Evolutionary conservation across 2,797 vertebrate genomes (phyloP).

Genomic region (Hypotaenidia philippensis): DNA sequence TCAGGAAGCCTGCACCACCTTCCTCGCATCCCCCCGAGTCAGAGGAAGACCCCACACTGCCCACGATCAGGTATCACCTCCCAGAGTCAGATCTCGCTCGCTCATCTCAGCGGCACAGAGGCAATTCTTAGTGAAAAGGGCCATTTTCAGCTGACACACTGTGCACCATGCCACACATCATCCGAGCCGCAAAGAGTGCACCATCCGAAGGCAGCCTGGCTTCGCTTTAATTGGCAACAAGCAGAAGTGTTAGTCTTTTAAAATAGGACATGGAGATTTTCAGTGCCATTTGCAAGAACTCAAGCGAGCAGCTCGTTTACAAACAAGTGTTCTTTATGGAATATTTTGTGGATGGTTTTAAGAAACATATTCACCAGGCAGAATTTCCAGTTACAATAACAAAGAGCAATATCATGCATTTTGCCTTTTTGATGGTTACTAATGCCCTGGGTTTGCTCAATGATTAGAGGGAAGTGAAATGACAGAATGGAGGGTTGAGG

Average conservation of each 20-base stretch:
- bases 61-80: background rate
- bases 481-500: background rate
- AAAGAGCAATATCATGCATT: background rate
- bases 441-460: background rate
- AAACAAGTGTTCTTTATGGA: background rate
- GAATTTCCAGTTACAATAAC: background rate
- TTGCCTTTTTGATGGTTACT: background rate
- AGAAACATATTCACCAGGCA: background rate
- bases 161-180: background rate
- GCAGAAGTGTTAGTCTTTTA: background rate
- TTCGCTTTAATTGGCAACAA: background rate
- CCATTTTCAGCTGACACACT: background rate
- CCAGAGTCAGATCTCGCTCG: accelerated
- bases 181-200: background rate
- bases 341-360: background rate
- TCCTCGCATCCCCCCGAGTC: accelerated
- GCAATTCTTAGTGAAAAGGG: background rate
- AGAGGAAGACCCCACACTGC: accelerated
- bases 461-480: background rate
- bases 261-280: background rate
- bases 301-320: background rate
- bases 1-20: background rate
- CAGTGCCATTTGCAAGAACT: conserved; percentile 1
- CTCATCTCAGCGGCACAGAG: background rate
- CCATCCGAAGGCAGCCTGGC: background rate